These are phyloP conservation scores for Cinclus cinclus DNA, from an alignment of 2,113 vertebrate species.

Conservation along the genomic window DNA sequence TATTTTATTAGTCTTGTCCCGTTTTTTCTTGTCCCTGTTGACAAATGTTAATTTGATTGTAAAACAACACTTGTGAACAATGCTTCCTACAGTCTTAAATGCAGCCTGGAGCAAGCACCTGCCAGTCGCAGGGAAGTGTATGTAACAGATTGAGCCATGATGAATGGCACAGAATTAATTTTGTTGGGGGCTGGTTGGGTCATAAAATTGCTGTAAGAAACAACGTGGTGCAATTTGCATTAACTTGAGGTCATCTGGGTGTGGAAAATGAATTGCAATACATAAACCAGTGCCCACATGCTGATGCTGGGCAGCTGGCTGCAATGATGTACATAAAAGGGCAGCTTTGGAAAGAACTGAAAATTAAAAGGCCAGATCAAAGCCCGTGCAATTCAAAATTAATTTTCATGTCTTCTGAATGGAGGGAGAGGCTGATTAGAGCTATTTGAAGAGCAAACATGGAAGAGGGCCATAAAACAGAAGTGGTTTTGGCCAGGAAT, in stretches of 20 bases:
- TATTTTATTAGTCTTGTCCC: not conserved
- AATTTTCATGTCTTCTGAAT: constrained; percentile 8
- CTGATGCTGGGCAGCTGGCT: not conserved
- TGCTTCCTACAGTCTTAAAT: not conserved
- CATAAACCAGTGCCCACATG: not conserved
- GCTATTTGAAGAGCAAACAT: constrained; percentile 11
- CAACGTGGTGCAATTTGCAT: not conserved
- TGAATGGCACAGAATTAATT: constrained; percentile 10
- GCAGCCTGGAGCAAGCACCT: constrained; percentile 34
- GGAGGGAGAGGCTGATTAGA: not conserved
- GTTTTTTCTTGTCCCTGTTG: not conserved
- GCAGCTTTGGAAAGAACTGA: not conserved
- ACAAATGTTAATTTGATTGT: constrained; percentile 18
- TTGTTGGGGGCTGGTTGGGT: not conserved
- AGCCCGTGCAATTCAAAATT: not conserved
- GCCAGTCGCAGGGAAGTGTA: not conserved
- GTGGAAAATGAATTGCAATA: not conserved
- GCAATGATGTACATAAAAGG: not conserved
- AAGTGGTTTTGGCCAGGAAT: not conserved
- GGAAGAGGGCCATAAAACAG: constrained; percentile 11
- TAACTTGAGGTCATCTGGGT: not conserved
- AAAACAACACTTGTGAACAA: constrained; percentile 2
- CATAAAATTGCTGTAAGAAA: constrained; percentile 26
- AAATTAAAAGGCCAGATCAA: not conserved
- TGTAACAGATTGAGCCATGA: not conserved